Evolutionary conservation across 1,140 invertebrate genomes (phyloP).

Genomic region (Macrostomum lignano): DNA sequence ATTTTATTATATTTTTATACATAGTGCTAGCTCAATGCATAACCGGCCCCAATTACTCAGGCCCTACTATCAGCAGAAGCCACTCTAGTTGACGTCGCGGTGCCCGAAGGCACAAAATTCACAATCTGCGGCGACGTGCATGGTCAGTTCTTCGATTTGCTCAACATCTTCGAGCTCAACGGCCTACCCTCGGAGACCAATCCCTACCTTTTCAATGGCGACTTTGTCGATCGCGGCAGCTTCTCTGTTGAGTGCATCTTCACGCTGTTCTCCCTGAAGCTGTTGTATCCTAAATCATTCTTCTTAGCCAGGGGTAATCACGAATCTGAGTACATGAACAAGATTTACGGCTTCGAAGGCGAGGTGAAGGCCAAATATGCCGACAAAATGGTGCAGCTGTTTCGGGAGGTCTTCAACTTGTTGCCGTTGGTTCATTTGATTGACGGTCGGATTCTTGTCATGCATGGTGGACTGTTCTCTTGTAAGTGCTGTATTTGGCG

Average conservation of each 20-base stretch:
- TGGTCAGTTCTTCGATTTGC: conserved; percentile 87
- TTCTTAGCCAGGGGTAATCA: conserved; percentile 97
- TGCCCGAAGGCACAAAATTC: conserved; percentile 53
- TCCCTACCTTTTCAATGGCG: conserved; percentile 92
- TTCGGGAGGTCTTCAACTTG: conserved; percentile 94
- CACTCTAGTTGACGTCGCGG: conserved; percentile 52
- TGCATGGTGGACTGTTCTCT: conserved; percentile 27
- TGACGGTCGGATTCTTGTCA: conserved; percentile 52
- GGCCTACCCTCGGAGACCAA: conserved; percentile 71
- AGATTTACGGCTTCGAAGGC: conserved; percentile 93
- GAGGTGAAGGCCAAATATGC: conserved; percentile 72
- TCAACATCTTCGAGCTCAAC: conserved; percentile 91
- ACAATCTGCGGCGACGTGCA: conserved; percentile 99
- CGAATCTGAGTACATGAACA: conserved; percentile 89
- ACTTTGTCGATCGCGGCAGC: conserved; percentile 93
- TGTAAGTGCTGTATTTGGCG: no score
- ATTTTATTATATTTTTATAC: no score
- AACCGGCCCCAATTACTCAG: no score
- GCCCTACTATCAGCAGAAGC: no score
- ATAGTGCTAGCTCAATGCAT: no score
- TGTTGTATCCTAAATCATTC: conserved; percentile 83
- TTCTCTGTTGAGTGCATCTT: conserved; percentile 99
- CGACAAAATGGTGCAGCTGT: conserved; percentile 68
- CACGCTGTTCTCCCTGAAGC: conserved; percentile 76
- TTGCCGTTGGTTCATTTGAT: conserved; percentile 78